Evolutionary conservation across 2,797 vertebrate species (phyloP).

Genomic region (Esox masquinongy): DNA sequence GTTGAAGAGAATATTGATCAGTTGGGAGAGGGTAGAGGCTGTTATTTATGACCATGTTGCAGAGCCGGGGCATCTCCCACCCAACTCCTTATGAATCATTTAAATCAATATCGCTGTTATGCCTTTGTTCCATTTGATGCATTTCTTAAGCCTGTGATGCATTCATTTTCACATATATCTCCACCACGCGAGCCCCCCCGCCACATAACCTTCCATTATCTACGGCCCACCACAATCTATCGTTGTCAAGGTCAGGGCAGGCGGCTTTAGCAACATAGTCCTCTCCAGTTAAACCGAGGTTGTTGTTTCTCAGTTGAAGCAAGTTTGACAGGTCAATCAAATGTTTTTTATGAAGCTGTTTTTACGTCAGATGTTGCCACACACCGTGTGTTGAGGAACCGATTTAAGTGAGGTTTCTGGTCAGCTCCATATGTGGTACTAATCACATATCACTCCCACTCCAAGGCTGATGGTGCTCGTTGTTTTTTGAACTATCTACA

Average conservation of each 20-base stretch:
- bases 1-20: not conserved
- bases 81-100: conserved; percentile 10
- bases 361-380: no score
- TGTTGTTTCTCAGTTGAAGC: not conserved
- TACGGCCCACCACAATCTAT: conserved; percentile 37
- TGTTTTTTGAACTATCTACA: not conserved
- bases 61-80: not conserved
- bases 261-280: conserved; percentile 9
- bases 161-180: not conserved
- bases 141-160: not conserved
- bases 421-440: conserved; percentile 25
- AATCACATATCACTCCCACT: not conserved
- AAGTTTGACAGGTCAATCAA: not conserved
- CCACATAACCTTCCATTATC: not conserved
- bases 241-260: conserved; percentile 35
- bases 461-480: not conserved
- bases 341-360: no score
- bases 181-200: not conserved
- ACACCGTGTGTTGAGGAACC: not conserved
- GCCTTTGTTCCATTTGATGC: conserved; percentile 2
- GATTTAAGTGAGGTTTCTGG: conserved; percentile 23
- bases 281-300: conserved; percentile 21
- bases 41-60: not conserved
- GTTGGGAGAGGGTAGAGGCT: not conserved
- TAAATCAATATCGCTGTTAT: conserved; percentile 11